phyloP scores from a whole-genome alignment of 2,113 vertebrate species.

The Mus spicilegus region DNA sequence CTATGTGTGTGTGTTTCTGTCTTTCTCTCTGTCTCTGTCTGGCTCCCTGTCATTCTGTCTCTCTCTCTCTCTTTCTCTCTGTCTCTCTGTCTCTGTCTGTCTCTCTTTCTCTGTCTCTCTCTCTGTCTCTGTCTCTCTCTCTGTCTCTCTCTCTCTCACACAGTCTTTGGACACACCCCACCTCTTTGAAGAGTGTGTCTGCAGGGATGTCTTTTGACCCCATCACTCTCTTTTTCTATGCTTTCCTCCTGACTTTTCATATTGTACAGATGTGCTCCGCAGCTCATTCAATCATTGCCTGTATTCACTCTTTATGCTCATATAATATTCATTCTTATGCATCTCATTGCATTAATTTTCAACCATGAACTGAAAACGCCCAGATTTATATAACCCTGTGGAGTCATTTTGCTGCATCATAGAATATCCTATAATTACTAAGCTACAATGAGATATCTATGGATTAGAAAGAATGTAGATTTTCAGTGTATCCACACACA shows the following conservation, averaged over 20 bases:
- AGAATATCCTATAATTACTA: background rate
- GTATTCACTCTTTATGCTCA: background rate
- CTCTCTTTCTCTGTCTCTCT: background rate
- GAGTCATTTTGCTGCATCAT: background rate
- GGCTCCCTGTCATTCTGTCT: background rate
- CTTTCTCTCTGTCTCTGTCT: no score
- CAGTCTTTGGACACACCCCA: background rate
- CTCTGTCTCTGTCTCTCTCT: background rate
- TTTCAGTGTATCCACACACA: no score
- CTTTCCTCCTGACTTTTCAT: background rate
- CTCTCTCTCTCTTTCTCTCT: background rate
- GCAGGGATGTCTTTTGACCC: background rate
- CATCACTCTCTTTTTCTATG: background rate
- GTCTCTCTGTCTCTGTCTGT: no score
- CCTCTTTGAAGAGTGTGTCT: background rate
- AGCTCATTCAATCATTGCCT: background rate
- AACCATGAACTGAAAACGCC: background rate
- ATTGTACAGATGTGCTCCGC: background rate
- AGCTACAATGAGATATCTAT: background rate
- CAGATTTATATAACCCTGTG: background rate
- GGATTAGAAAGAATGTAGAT: background rate
- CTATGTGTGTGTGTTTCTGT: no score
- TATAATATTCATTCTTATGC: background rate
- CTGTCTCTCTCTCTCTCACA: background rate
- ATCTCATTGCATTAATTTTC: background rate